Evolutionary conservation across 1,140 invertebrate genomes (phyloP).

Genomic region (Phthorimaea operculella): DNA sequence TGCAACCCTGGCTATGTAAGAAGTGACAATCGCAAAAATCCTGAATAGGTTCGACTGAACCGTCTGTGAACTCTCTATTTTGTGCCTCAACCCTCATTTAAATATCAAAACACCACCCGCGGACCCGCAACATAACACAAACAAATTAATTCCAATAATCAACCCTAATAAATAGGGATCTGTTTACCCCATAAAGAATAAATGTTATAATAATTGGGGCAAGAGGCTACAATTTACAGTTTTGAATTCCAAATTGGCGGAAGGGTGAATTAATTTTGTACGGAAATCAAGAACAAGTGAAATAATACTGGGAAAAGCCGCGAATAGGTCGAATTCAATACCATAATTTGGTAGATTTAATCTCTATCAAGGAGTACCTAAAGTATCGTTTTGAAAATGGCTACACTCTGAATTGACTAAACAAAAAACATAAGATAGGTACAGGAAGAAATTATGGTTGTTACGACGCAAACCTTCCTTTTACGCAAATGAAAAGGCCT

Average conservation of each 20-base stretch:
- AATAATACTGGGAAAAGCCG: conserved; percentile 29
- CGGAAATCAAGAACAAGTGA: conserved; percentile 36
- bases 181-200: conserved; percentile 64
- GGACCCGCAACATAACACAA: conserved; percentile 57
- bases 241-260: conserved; percentile 45
- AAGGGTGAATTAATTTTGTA: conserved; percentile 57
- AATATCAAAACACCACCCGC: conserved; percentile 60
- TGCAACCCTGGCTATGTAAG: too few relatives aligned
- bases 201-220: conserved; percentile 63
- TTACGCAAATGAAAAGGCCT: too few relatives aligned
- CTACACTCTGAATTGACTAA: too few relatives aligned
- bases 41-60: too few relatives aligned
- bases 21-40: too few relatives aligned
- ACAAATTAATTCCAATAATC: conserved; percentile 67
- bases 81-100: conserved; percentile 59
- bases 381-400: too few relatives aligned
- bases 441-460: too few relatives aligned
- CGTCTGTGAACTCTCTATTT: too few relatives aligned
- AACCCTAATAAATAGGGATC: conserved; percentile 64
- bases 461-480: too few relatives aligned
- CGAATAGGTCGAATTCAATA: conserved; percentile 3
- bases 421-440: too few relatives aligned
- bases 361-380: background rate
- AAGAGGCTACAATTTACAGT: conserved; percentile 57
- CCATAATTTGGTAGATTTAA: conserved; percentile 14